Conservation (phyloP, 2,888 invertebrate species). For the Trichopoda pennipes region DNA sequence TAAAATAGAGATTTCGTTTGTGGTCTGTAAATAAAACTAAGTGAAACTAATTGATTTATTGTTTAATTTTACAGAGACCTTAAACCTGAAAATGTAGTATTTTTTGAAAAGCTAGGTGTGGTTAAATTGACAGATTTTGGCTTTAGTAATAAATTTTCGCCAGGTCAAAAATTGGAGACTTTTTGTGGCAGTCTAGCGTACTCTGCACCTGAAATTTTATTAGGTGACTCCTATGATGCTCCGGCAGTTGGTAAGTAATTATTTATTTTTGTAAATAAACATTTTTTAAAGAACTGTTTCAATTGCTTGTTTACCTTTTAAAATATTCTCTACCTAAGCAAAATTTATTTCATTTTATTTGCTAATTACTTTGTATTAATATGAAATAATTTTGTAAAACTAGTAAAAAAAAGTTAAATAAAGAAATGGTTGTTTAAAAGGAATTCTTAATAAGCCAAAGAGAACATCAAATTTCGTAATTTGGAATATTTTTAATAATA, state of each 20-base stretch:
- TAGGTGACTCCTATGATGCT: slow-evolving; percentile 99
- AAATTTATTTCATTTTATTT: too few species aligned
- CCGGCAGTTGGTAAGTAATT: slow-evolving; percentile 93
- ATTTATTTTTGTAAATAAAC: too few species aligned
- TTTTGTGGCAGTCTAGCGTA: slow-evolving; percentile 99
- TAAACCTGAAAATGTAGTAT: slow-evolving; percentile 99
- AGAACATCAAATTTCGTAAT: too few species aligned
- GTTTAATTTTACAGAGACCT: slow-evolving; percentile 86
- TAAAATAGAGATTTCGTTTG: not conserved
- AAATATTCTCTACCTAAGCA: too few species aligned
- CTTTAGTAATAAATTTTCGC: slow-evolving; percentile 96
- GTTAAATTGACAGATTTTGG: slow-evolving; percentile 99
- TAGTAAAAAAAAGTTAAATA: too few species aligned
- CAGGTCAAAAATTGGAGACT: slow-evolving; percentile 97
- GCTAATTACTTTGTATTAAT: too few species aligned
- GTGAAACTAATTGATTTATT: not conserved
- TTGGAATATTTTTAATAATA: too few species aligned
- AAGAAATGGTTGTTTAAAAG: too few species aligned
- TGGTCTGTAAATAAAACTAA: not conserved
- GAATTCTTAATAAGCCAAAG: too few species aligned
- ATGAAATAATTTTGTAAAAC: too few species aligned
- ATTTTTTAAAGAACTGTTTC: too few species aligned
- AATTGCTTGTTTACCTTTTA: too few species aligned
- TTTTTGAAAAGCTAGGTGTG: slow-evolving; percentile 97
- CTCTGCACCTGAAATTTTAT: slow-evolving; percentile 98